phyloP scores from a whole-genome alignment of 2,888 invertebrate species.

The Cryptocephalus primarius region DNA sequence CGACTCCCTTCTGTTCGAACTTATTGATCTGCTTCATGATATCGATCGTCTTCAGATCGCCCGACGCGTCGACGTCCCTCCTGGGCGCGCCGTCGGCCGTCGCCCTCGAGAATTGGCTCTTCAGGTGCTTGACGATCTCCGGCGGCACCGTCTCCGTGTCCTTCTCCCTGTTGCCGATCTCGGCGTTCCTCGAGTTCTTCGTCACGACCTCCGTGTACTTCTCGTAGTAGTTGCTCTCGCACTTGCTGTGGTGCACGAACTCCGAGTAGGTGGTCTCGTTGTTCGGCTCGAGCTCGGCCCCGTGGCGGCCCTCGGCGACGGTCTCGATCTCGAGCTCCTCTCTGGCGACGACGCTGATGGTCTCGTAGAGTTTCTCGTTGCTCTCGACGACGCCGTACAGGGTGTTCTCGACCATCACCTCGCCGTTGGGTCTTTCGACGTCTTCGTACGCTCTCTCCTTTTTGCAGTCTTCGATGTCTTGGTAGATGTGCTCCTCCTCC shows the following conservation, averaged over 20 bases:
- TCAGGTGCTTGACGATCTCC: slow-evolving; percentile 25
- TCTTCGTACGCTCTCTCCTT: slow-evolving; percentile 8
- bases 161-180: slow-evolving; percentile 19
- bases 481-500: slow-evolving; percentile 18
- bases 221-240: slow-evolving; percentile 22
- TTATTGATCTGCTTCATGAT: slow-evolving; percentile 33
- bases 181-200: slow-evolving; percentile 14
- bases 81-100: slow-evolving; percentile 20
- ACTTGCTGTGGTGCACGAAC: slow-evolving; percentile 20
- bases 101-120: slow-evolving; percentile 25
- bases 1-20: slow-evolving; percentile 27
- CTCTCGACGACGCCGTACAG: slow-evolving; percentile 4
- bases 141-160: slow-evolving; percentile 24
- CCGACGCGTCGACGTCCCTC: slow-evolving; percentile 18
- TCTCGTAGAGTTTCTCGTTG: slow-evolving; percentile 2
- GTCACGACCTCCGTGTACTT: slow-evolving; percentile 20
- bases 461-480: slow-evolving; percentile 20
- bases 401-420: slow-evolving; percentile 10
- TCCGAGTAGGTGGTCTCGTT: slow-evolving; percentile 13
- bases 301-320: background rate
- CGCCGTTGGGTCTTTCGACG: slow-evolving; percentile 10
- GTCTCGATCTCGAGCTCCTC: background rate
- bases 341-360: background rate
- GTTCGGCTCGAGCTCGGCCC: background rate
- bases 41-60: slow-evolving; percentile 26